Evolutionary conservation across 1,140 invertebrate species (phyloP).

Genomic region (Oryctes rhinoceros): DNA sequence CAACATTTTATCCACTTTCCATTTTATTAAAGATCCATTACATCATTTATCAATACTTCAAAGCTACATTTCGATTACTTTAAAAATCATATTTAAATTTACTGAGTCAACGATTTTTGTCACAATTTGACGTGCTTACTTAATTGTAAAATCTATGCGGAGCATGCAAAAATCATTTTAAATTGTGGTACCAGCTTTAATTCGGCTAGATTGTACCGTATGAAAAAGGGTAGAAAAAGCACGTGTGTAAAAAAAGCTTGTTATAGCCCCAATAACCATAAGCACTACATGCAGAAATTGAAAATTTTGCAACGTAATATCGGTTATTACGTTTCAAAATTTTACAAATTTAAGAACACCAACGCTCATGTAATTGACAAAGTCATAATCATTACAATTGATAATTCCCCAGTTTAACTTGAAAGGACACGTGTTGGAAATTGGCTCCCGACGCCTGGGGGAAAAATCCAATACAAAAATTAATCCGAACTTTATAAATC

Average conservation of each 20-base stretch:
- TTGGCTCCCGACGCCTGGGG: not conserved
- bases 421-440: conserved; percentile 26
- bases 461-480: conserved; percentile 16
- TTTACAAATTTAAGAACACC: not conserved
- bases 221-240: not conserved
- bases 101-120: too few species aligned
- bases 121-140: too few species aligned
- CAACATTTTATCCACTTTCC: too few species aligned
- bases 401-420: conserved; percentile 29
- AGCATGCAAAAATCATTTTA: too few species aligned
- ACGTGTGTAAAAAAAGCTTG: not conserved
- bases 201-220: too few species aligned
- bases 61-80: too few species aligned
- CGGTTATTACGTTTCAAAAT: too few species aligned
- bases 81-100: too few species aligned
- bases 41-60: too few species aligned
- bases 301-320: conserved; percentile 13
- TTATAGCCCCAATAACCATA: not conserved
- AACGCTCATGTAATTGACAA: not conserved
- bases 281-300: conserved; percentile 2
- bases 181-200: too few species aligned
- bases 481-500: conserved; percentile 35
- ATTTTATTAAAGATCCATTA: too few species aligned
- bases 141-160: too few species aligned
- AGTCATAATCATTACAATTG: conserved; percentile 18